A percentile compares a stretch with the other conserved stretches of the same genome.
Conservation (phyloP, 1,140 invertebrate species). For the Melanaphis sacchari region DNA sequence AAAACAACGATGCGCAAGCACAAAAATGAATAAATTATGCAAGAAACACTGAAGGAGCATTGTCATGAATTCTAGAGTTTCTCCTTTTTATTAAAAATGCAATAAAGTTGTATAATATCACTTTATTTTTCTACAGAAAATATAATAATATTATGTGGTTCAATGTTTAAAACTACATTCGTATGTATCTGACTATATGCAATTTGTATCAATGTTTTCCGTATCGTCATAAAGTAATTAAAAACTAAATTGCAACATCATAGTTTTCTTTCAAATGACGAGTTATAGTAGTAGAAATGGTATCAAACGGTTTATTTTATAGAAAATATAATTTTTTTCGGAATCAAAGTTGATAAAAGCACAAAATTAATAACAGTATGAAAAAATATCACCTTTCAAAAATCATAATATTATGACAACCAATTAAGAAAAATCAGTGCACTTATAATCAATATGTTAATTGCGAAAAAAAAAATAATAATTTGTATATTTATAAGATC, state of each 20-base stretch:
- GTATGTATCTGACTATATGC: no score
- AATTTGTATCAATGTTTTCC: not conserved
- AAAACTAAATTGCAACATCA: not conserved
- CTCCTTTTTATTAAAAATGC: not conserved
- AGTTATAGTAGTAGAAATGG: not conserved
- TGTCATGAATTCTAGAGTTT: not conserved
- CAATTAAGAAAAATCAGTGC: not conserved
- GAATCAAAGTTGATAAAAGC: not conserved
- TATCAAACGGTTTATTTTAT: no score
- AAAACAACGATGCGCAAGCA: not conserved
- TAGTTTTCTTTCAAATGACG: not conserved
- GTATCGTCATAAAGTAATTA: not conserved
- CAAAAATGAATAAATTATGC: constrained; percentile 19
- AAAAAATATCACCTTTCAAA: not conserved
- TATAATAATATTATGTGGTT: not conserved
- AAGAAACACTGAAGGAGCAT: not conserved
- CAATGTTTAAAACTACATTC: not conserved
- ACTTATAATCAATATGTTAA: not conserved
- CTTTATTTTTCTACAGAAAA: not conserved
- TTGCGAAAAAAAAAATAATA: not conserved
- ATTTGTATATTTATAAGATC: not conserved
- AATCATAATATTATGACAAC: not conserved
- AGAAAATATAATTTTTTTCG: no score
- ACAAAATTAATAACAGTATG: not conserved
- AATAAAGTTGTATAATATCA: not conserved